Evolutionary conservation across 2,888 invertebrate genomes (phyloP).

Genomic region (Acrobeloides nanus): DNA sequence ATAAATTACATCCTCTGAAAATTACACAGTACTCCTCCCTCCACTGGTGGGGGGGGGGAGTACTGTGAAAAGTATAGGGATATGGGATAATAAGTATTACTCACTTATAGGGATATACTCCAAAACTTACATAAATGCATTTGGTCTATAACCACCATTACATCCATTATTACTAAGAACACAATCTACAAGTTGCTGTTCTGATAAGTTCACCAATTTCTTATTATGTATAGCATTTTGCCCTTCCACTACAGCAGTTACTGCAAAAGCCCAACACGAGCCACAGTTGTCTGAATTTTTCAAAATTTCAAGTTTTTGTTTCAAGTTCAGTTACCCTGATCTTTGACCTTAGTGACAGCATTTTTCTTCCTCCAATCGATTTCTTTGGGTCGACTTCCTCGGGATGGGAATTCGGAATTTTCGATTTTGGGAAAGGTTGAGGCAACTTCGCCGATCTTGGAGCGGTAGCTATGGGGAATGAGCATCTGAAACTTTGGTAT

Average conservation of each 20-base stretch:
- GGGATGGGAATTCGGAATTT: constrained; percentile 1
- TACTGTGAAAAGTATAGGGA: too few species aligned
- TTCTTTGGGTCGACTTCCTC: constrained; percentile 11
- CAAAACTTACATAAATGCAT: constrained; percentile 29
- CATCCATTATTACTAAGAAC: constrained; percentile 35
- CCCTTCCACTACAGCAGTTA: constrained; percentile 34
- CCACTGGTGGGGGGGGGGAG: too few species aligned
- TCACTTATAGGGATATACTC: too few species aligned
- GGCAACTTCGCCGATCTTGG: not conserved
- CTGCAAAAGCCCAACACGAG: constrained; percentile 43
- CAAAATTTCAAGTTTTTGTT: too few species aligned
- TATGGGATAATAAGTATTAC: too few species aligned
- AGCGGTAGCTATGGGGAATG: not conserved
- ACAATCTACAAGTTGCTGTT: constrained; percentile 46
- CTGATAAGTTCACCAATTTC: constrained; percentile 29
- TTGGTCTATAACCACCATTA: constrained; percentile 33
- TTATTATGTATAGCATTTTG: constrained; percentile 29
- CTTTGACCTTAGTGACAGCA: constrained; percentile 34
- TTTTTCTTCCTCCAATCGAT: constrained; percentile 32
- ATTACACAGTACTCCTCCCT: too few species aligned
- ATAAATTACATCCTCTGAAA: too few species aligned
- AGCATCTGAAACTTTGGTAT: not conserved
- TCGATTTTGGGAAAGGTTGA: constrained; percentile 5
- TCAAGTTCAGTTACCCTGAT: constrained; percentile 28
- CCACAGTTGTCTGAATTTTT: constrained; percentile 32